Base-by-base conservation (phyloP, 2,113 vertebrate species). In the Emberiza fucata region DNA sequence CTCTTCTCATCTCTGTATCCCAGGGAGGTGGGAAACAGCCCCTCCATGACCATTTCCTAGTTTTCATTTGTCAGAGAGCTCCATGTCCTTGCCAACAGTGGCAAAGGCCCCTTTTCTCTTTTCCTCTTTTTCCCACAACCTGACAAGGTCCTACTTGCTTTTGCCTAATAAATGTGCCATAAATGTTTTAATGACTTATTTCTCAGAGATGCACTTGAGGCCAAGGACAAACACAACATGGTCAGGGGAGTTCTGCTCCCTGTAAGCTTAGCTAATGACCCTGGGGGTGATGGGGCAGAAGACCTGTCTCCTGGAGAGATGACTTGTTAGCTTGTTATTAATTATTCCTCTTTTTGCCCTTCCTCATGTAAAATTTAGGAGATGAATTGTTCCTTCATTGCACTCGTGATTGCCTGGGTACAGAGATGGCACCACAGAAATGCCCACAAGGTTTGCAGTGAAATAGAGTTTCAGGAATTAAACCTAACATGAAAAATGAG, bases 381-480 rank as follows among this genome's bases (percentile, higher is more conserved):
- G 76, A 53, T 44, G 3, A 71, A 56, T 70, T 75, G 48, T 82
- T 90, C 70, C 53, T 76, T 71, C 2, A 0, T 42, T 70, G 33
- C 1, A 0, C 39, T 63, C 3, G 0, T 11, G 17, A 50, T 64
- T 29, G 37, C 70, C 71, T 21, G 10, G 22, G 0, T n/a, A 23
- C 45, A 35, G 60, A 83, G 64, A 51, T 48, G 51, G 31, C 21
- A 40, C 59, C 6, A 0, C 48, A 87, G 81, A 72, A 80, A 59
- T 50, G 47, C 72, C 85, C 69, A 29, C n/a, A 53, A 60, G 60
- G 27, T 53, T 88, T 90, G 75, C 64, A 63, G 1, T 73, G 75
- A 86, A 63, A 50, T 8, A 19, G 51, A 51, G 35, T 81, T 83
- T 50, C 60, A 78, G 71, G 44, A 77, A n/a, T 44, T 93, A 63